A percentile compares a stretch with the other conserved stretches of the same genome.
Conservation (phyloP, 2,888 invertebrate species). For the Stenchaetothrips biformis region DNA sequence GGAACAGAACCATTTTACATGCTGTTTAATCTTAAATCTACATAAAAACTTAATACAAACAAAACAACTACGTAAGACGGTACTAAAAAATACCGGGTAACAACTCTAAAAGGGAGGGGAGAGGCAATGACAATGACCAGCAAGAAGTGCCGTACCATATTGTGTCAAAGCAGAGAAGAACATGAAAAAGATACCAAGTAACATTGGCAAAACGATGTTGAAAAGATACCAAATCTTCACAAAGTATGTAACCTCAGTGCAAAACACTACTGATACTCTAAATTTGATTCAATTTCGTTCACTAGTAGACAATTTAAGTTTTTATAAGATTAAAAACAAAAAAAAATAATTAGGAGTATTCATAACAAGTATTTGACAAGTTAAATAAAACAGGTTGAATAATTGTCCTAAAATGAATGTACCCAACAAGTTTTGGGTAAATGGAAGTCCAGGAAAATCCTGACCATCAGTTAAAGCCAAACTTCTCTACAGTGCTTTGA, state of each 20-base stretch:
- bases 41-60: constrained; percentile 21
- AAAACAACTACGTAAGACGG: constrained; percentile 11
- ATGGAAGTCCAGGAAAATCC: neutral
- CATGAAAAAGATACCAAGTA: too few species aligned
- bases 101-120: neutral
- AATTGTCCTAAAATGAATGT: neutral
- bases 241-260: too few species aligned
- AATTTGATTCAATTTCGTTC: neutral
- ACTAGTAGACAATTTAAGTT: neutral
- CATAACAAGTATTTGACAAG: neutral
- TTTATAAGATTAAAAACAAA: too few species aligned
- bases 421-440: neutral
- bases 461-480: neutral
- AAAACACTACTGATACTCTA: too few species aligned
- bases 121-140: constrained; percentile 20
- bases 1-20: constrained; percentile 15
- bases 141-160: neutral
- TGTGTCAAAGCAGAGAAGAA: neutral
- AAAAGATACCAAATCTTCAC: too few species aligned
- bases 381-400: neutral
- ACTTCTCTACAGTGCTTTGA: neutral
- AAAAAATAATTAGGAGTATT: neutral
- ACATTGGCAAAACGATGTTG: too few species aligned
- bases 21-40: neutral
- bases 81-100: constrained; percentile 13